phyloP scores from a whole-genome alignment of 2,797 vertebrate genomes.

The Saxicola maurus region DNA sequence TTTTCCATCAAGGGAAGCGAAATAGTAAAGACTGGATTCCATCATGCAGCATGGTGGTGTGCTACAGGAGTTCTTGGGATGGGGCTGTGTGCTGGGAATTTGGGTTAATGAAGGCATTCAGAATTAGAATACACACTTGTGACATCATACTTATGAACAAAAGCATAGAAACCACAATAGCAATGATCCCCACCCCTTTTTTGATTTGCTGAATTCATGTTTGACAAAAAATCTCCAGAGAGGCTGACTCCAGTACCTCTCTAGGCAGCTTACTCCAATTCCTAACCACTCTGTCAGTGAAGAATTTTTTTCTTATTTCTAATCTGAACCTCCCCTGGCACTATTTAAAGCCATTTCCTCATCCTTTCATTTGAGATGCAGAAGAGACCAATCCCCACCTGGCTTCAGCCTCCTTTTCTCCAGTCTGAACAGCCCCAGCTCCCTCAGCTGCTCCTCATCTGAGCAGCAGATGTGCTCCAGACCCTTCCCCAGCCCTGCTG shows the following conservation, averaged over 20 bases:
- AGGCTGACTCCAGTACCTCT: not conserved
- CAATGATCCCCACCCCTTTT: not conserved
- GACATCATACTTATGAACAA: not conserved
- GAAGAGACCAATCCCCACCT: rapidly evolving
- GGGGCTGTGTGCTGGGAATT: not conserved
- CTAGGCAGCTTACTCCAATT: not conserved
- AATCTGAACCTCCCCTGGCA: not conserved
- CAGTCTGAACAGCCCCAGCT: not conserved
- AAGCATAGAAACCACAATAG: not conserved
- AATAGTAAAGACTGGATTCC: not conserved
- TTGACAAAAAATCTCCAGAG: not conserved
- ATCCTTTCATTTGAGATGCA: not conserved
- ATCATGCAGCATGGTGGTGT: not conserved
- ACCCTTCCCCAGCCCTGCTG: not conserved
- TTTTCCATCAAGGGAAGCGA: not conserved
- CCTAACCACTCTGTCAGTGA: not conserved
- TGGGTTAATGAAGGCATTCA: not conserved
- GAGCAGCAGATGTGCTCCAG: not conserved
- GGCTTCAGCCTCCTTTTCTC: not conserved
- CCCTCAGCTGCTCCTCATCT: not conserved
- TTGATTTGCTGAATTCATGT: not conserved
- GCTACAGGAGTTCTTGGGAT: not conserved
- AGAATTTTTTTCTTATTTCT: not conserved
- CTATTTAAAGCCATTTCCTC: not conserved
- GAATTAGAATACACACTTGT: not conserved